Evolutionary conservation across 2,888 invertebrate genomes (phyloP), one percentile per base, ranked within the genome.

Genomic region (Eupithecia centaureata): DNA sequence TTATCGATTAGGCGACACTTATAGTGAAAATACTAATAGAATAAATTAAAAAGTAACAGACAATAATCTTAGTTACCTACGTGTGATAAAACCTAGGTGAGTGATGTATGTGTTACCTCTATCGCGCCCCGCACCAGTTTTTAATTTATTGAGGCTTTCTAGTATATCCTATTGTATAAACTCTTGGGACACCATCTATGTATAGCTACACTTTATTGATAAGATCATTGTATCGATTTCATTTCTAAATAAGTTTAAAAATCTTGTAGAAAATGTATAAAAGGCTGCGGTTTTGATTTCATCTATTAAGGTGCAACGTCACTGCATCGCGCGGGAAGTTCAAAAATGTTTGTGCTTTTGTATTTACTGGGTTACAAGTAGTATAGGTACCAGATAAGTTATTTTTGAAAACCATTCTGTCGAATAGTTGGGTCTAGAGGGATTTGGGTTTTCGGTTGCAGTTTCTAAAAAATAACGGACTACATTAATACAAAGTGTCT

Each of bases 1-100:
- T 83, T 86, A 88, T 78, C 76, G 73, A 80, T 78, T 82, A 88
- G 82, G 82, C 83, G 86, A 89, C 88, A 88, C 87, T 88, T 88
- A 86, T 63, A 86, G 86, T 88, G 85, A 83, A 77, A 47, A 75
- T 77, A 73, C 77, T 78, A 75, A 76, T 79, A 76, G 75, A 68
- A 73, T 69, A 72, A 73, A 73, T 71, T 74, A 73, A 32, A 71
- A 68, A 63, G 76, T 75, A 74, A 79, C 80, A 77, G 76, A 78
- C 77, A 79, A 80, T 73, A 76, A 76, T 76, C 78, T 81, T 83
- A 82, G 72, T 77, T 76, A 74, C 71, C 69, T 74, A 77, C 74
- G 79, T 82, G 84, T 84, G 79, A 81, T 76, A 76, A 75, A 76
- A 73, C 72, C 74, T 32, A 30, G 57, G 57, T 52, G 25, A 76